Base-by-base conservation (phyloP, 1,140 invertebrate species). In the Nasonia longicornis region DNA sequence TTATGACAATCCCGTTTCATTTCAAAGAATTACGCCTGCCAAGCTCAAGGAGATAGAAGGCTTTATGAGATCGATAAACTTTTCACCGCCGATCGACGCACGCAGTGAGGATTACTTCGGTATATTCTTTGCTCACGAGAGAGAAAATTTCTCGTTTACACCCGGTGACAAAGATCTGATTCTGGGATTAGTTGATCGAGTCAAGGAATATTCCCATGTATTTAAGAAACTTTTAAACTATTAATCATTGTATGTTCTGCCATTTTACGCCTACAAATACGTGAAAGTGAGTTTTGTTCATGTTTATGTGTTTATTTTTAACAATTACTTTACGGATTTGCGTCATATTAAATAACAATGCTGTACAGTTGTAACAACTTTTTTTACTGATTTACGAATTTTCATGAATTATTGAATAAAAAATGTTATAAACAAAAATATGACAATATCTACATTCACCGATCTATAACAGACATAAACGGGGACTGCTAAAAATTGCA, bases 151-250 rank as follows among this genome's bases (percentile, higher is more conserved):
- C n/a, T 6, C 3, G 26, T 75, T 75, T 31, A 75, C 26, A 20
- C 73, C 48, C n/a, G 73, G 73, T 6, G 73, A 75, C 31, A 75
- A 29, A 63, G 73, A 75, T 75, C 20, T 75, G 14, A 64, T 75
- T 63, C 31, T 75, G 1, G 73, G 73, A 20, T 35, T 75, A 11
- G 73, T 75, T 2, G 73, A 75, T 22, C 45, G 73, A 16, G 73
- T 75, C 38, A 58, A 75, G 29, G 38, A 63, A 35, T 75, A 75
- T n/a, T 63, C 73, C 1, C 4, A 63, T 1, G 52, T 75, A 11
- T 75, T 75, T 75, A 29, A 31, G 16, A 75, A 75, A 31, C 48
- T 75, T 31, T 26, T 75, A 16, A 75, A 75, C 31, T 75, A 75
- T 20, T 75, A 35, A 67, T 58, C 16, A 58, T 7, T n/a, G 2